Evolutionary conservation across 2,797 vertebrate genomes (phyloP).

Genomic region (Sitta carolinensis): DNA sequence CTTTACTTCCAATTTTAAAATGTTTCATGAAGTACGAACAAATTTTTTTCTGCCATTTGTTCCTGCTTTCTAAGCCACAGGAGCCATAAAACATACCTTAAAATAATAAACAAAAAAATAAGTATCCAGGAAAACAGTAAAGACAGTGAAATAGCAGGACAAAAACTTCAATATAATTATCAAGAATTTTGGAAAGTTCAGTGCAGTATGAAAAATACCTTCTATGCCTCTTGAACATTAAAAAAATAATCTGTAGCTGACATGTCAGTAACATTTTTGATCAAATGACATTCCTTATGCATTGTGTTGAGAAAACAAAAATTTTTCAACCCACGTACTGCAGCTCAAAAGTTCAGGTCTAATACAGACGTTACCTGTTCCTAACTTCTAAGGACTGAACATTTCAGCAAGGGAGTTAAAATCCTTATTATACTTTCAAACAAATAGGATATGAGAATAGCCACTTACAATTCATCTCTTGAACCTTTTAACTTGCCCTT

Average conservation of each 20-base stretch:
- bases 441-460: not conserved
- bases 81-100: not conserved
- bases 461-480: not conserved
- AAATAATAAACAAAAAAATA: not conserved
- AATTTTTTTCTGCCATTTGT: not conserved
- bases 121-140: not conserved
- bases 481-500: not conserved
- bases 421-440: not conserved
- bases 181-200: not conserved
- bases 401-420: not conserved
- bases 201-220: slow-evolving; percentile 21
- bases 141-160: not conserved
- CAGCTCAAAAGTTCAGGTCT: not conserved
- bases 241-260: not conserved
- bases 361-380: not conserved
- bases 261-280: not conserved
- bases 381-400: not conserved
- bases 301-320: not conserved
- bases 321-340: not conserved
- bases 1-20: not conserved
- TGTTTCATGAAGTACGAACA: not conserved
- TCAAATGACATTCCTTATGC: not conserved
- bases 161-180: not conserved
- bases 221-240: not conserved
- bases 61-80: not conserved